phyloP scores from a whole-genome alignment of 2,888 invertebrate species.

The Euclidia mi region DNA sequence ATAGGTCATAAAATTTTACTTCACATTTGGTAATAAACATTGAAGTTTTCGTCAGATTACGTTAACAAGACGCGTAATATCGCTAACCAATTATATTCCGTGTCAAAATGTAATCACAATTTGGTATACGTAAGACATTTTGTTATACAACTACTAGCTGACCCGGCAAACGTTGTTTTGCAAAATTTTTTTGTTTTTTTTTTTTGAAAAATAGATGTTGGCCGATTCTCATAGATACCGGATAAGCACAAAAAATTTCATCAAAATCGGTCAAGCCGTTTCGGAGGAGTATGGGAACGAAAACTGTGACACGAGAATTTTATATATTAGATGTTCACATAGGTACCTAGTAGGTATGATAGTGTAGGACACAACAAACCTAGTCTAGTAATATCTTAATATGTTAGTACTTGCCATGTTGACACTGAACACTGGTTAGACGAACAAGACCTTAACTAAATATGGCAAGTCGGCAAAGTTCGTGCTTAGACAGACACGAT shows the following conservation, averaged over 20 bases:
- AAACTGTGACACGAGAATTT: no score
- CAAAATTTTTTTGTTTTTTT: no score
- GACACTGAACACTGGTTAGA: slow-evolving; percentile 21
- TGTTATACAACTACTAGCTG: slow-evolving; percentile 25
- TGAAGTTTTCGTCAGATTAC: slow-evolving; percentile 26
- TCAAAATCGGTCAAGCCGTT: no score
- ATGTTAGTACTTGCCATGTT: background rate
- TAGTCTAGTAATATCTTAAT: slow-evolving; percentile 10
- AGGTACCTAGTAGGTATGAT: slow-evolving; percentile 14
- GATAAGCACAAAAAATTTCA: no score
- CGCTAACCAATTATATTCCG: slow-evolving; percentile 31
- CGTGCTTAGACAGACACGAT: slow-evolving; percentile 14
- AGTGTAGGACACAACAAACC: slow-evolving; percentile 2
- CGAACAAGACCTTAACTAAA: slow-evolving; percentile 24
- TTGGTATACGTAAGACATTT: slow-evolving; percentile 26
- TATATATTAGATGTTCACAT: no score
- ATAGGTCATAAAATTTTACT: slow-evolving; percentile 27
- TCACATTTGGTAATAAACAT: slow-evolving; percentile 28
- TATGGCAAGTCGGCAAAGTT: slow-evolving; percentile 24
- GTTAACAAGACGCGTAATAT: slow-evolving; percentile 29
- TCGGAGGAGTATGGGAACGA: no score
- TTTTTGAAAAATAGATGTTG: no score
- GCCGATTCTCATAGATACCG: no score
- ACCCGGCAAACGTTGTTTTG: no score
- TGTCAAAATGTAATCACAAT: slow-evolving; percentile 39